Conservation (phyloP, 92 coral and sea anemone genomes). For the Porites divaricata region DNA sequence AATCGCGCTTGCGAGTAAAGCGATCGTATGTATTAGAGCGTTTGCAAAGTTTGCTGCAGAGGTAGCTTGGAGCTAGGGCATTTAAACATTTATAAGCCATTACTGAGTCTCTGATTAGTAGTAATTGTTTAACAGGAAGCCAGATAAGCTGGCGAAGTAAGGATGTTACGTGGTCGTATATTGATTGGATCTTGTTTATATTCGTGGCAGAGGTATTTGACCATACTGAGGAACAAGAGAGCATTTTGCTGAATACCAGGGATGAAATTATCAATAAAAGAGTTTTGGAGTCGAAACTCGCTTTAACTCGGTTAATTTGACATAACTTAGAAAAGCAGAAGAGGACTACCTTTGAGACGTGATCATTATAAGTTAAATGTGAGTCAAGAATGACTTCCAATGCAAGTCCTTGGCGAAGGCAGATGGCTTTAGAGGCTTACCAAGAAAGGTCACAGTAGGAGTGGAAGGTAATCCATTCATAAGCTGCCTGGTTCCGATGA, state of each 20-base stretch:
- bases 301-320: no score
- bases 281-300: no score
- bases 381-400: slow-evolving; percentile 46
- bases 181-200: neutral
- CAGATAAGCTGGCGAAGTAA: neutral
- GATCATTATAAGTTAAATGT: slow-evolving; percentile 33
- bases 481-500: no score
- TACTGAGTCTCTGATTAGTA: neutral
- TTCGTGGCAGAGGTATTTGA: neutral
- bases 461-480: no score
- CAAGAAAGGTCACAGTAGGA: slow-evolving; percentile 27
- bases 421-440: slow-evolving; percentile 23
- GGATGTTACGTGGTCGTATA: neutral
- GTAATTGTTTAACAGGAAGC: neutral
- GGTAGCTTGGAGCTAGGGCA: no score
- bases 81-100: neutral
- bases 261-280: no score
- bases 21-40: no score
- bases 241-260: no score
- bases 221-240: no score
- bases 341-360: slow-evolving; percentile 4
- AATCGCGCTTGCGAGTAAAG: no score
- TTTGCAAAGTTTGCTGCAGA: no score
- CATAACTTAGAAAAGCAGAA: slow-evolving; percentile 17
- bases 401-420: slow-evolving; percentile 49